phyloP scores from a whole-genome alignment of 2,113 vertebrate genomes.

The Muntiacus muntjak region DNA sequence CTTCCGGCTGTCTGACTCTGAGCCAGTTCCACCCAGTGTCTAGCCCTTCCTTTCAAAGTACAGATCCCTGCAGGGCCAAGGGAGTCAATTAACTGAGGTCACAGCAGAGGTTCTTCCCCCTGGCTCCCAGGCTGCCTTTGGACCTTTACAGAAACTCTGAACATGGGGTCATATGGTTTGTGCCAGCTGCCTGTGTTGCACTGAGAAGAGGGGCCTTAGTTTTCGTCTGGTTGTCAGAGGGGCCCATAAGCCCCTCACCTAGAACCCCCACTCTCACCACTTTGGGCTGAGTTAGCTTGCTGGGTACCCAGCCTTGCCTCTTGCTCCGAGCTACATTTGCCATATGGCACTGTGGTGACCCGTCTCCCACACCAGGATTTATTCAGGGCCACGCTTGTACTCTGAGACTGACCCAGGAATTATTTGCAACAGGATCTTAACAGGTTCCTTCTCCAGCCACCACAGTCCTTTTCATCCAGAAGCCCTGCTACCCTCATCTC shows the following conservation, averaged over 20 bases:
- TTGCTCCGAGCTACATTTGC: neutral
- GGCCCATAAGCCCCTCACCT: neutral
- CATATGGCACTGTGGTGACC: neutral
- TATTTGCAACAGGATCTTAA: neutral
- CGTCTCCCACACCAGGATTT: no score
- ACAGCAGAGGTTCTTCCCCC: neutral
- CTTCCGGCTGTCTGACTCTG: neutral
- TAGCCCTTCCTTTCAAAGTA: neutral
- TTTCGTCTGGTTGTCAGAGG: neutral
- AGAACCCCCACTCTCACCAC: neutral
- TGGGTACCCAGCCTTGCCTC: neutral
- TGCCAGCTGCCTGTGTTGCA: neutral
- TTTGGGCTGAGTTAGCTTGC: neutral
- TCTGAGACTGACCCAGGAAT: neutral
- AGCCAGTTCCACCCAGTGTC: accelerated
- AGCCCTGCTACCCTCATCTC: neutral
- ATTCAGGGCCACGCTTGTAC: accelerated
- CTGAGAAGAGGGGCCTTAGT: neutral
- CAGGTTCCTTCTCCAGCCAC: neutral
- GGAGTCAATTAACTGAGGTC: neutral
- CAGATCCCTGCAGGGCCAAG: neutral
- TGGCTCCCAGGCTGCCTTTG: neutral
- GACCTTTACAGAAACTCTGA: accelerated
- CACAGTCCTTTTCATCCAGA: neutral
- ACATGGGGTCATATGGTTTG: accelerated